Evolutionary conservation across 1,140 invertebrate species (phyloP), one percentile per base, ranked within the genome.

Genomic region (Calliphora vicina): DNA sequence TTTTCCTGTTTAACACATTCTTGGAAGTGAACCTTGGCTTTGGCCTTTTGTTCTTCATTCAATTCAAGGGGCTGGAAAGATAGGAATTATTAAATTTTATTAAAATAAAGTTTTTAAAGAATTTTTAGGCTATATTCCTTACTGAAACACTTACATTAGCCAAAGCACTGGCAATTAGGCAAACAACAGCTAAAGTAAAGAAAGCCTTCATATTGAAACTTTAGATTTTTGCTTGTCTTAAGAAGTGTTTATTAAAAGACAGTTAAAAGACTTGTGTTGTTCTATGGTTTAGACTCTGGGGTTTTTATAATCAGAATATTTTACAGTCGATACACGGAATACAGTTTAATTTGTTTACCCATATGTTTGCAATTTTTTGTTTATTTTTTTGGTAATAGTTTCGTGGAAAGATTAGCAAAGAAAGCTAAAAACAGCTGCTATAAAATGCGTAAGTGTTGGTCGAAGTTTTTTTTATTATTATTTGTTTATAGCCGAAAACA

Each of bases 41-140:
- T 82, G 10, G 25, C 73, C 23, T 35, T 82, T 42, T 82, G 82
- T 61, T 82, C 82, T 8, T 76, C 82, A 25, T 13, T 57, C 12
- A 82, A 76, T 27, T 43, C 23, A 27, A 82, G 4, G 1, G 61
- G 27, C 61, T 72, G 35, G 2, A 45, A 35, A 43, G 29, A 82
- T 3, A 72, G 29, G 12, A 26, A 72, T 72, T 73, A 29, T 71
- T 35, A n/a, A 50, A 50, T 2, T 29, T 50, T 80, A 4, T 50
- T 50, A 26, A 23, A 80, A 45, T 9, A 45, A 45, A 45, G 8
- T 80, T 67, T n/a, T n/a, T 25, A 25, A 25, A 25, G 26, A n/a
- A 8, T 43, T 45, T 43, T 80, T 80, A 43, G 15, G 12, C 13
- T 13, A 61, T 17, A 61, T 74, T n/a, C 13, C 29, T 20, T 76